These are phyloP conservation scores for Condylostylus longicornis DNA, from an alignment of 1,140 invertebrate genomes.

Conservation along the genomic window DNA sequence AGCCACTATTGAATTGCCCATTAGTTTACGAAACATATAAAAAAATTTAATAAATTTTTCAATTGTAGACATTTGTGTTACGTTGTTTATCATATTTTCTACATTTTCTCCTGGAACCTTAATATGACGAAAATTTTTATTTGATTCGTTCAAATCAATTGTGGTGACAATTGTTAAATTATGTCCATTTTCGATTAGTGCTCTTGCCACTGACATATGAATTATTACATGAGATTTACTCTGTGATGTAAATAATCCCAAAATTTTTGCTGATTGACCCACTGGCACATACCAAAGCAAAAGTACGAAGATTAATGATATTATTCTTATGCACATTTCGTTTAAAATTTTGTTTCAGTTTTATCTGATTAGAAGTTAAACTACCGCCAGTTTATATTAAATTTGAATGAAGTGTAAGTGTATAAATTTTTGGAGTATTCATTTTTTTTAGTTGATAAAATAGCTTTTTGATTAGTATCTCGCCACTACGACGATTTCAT, in stretches of 20 bases:
- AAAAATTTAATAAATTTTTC: background rate
- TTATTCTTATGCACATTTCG: too few species aligned
- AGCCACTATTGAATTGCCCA: background rate
- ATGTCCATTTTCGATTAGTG: slow-evolving; percentile 1
- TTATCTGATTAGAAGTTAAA: too few species aligned
- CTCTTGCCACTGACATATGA: background rate
- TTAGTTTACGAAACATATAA: background rate
- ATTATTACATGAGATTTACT: background rate
- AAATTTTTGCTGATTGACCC: background rate
- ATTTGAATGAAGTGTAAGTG: too few species aligned
- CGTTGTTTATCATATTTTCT: background rate
- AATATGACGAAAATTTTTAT: background rate
- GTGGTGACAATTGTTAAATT: background rate
- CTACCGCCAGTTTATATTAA: too few species aligned
- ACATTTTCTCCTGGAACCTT: background rate
- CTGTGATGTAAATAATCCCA: background rate
- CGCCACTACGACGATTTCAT: too few species aligned
- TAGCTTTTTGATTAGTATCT: too few species aligned
- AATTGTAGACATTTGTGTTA: background rate
- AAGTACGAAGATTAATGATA: too few species aligned
- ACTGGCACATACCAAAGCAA: too few species aligned
- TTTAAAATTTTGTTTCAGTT: too few species aligned
- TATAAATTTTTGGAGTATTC: too few species aligned
- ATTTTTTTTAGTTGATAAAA: too few species aligned
- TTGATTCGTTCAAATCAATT: background rate